These are phyloP conservation scores for Synaphobranchus kaupii DNA, from an alignment of 2,797 vertebrate genomes.

Conservation along the genomic window DNA sequence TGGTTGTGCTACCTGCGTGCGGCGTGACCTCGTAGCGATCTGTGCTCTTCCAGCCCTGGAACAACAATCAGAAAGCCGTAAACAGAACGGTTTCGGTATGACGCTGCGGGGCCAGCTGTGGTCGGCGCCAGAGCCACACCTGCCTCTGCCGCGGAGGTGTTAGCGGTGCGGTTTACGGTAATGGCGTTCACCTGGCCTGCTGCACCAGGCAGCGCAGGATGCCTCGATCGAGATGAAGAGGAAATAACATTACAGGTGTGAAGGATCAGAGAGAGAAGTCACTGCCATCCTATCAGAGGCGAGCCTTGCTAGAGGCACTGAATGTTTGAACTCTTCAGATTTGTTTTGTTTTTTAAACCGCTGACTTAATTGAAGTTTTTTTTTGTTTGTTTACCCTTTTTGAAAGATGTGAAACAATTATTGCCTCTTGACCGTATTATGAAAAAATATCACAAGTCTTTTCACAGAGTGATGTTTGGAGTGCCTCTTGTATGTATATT, in stretches of 20 bases:
- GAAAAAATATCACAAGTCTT: not conserved
- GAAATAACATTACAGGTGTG: not conserved
- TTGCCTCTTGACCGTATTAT: not conserved
- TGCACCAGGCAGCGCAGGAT: not conserved
- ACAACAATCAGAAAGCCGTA: not conserved
- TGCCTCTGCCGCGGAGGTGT: not conserved
- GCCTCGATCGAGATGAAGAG: conserved; percentile 18
- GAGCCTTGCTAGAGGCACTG: not conserved
- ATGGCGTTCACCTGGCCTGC: not conserved
- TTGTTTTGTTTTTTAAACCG: not conserved
- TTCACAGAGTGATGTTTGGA: not conserved
- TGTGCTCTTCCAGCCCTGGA: too few species aligned
- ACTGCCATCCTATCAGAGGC: not conserved
- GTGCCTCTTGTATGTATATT: not conserved
- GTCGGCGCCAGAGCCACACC: not conserved
- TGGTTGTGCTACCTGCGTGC: not conserved
- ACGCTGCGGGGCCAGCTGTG: conserved; percentile 5
- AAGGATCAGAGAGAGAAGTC: not conserved
- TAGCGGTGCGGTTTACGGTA: not conserved
- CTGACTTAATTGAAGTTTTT: not conserved
- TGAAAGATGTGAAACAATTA: not conserved
- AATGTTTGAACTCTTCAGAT: not conserved
- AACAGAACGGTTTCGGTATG: not conserved
- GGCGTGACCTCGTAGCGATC: not conserved
- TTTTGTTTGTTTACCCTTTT: conserved; percentile 7